Percentiles rank a stretch among this genome's conserved stretches.
phyloP scores from a whole-genome alignment of 2,888 invertebrate genomes.

The Dione juno region DNA sequence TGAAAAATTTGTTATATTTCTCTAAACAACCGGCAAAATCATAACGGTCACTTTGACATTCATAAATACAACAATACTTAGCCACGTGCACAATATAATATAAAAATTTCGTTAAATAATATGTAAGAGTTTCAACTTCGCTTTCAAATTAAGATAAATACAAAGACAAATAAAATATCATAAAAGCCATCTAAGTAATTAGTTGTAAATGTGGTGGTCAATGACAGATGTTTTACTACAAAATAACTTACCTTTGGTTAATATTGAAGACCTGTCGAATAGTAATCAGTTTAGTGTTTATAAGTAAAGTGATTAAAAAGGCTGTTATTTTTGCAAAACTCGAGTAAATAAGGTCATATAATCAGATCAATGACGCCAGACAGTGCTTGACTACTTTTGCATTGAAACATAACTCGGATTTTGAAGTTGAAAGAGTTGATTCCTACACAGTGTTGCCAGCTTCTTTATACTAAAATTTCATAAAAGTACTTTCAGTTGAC shows the following conservation, averaged over 20 bases:
- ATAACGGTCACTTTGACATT: constrained; percentile 38
- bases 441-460: constrained; percentile 8
- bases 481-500: background rate
- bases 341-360: background rate
- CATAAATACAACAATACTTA: constrained; percentile 21
- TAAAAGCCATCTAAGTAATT: background rate
- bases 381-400: background rate
- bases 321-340: background rate
- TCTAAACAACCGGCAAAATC: constrained; percentile 28
- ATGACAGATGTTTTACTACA: constrained; percentile 4
- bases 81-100: constrained; percentile 22
- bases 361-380: background rate
- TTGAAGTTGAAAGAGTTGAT: constrained; percentile 19
- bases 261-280: background rate
- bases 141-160: background rate
- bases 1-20: background rate
- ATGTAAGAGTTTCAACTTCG: background rate
- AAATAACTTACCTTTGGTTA: constrained; percentile 15
- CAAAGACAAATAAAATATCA: background rate
- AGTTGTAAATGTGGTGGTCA: background rate
- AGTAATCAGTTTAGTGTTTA: background rate
- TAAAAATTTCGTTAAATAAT: background rate
- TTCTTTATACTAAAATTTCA: background rate
- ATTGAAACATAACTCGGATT: background rate
- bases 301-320: background rate